phyloP scores from a whole-genome alignment of 1,140 invertebrate species.

The Hypsibius dujardini region DNA sequence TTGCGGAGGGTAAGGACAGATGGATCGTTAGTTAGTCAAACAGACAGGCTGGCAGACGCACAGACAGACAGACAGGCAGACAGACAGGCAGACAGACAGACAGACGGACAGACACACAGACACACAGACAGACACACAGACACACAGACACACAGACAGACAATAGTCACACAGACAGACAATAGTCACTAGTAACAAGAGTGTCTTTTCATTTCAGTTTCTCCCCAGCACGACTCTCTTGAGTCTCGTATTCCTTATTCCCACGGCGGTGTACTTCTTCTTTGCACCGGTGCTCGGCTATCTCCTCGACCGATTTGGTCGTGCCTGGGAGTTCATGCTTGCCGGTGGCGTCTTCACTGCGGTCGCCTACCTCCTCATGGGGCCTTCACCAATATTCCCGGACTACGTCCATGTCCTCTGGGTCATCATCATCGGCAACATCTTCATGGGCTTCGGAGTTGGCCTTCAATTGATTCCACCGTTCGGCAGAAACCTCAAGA shows the following conservation, averaged over 20 bases:
- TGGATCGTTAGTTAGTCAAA: too few species aligned
- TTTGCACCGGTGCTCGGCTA: neutral
- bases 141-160: too few species aligned
- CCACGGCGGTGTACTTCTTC: conserved; percentile 17
- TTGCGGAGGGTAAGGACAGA: neutral
- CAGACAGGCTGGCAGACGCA: too few species aligned
- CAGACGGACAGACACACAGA: too few species aligned
- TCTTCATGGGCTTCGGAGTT: conserved; percentile 14
- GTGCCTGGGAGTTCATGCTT: conserved; percentile 8
- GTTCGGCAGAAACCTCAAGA: conserved; percentile 8
- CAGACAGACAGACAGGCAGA: too few species aligned
- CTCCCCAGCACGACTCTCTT: neutral
- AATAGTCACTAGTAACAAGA: neutral
- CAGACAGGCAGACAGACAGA: too few species aligned
- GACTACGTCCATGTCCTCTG: neutral
- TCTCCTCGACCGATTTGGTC: neutral
- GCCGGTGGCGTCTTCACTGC: neutral
- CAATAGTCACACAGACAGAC: too few species aligned
- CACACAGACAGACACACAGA: too few species aligned
- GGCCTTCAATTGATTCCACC: conserved; percentile 11
- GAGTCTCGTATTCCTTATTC: conserved; percentile 12
- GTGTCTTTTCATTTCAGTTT: neutral
- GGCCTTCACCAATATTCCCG: conserved; percentile 12
- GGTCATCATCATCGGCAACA: conserved; percentile 13
- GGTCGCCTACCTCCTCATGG: conserved; percentile 5